Evolutionary conservation across 2,113 vertebrate species (phyloP), one percentile per base, ranked within the genome.

Genomic region (Morone saxatilis): DNA sequence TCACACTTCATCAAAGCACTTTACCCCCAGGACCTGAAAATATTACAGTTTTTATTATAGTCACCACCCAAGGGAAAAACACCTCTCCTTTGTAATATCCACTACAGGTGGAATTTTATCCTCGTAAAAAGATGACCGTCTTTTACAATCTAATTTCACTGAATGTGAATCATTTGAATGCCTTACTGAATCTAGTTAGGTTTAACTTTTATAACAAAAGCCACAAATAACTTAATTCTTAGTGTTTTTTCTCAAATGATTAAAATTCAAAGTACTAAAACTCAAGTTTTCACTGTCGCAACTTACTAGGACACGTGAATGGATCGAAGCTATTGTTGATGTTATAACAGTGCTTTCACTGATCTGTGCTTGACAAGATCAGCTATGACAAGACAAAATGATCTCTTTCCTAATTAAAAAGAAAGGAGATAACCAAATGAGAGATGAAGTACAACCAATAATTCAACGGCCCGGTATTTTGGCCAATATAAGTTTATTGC

Each of bases 1-100:
- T 93, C 92, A 83, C 92, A 92, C 86, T 88, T 91, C 91, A 92
- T 93, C 89, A 93, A 79, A 91, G 85, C 25, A 13, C 71, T 88
- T 80, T 68, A 70, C 86, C 90, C 89, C 50, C 40, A 36, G 77
- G 88, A 84, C 76, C 78, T 62, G 51, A 91, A 92, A 92, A 86
- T 88, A 87, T 89, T 88, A 87, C 70, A 80, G n/a, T 17, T 91
- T 91, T 90, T 84, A 86, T 91, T 80, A 84, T 61, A 77, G 81
- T 20, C 89, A 74, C 77, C 81, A 70, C 86, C 87, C 86, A 71
- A 51, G 38, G 6, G 17, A 56, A 31, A 47, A 47, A 59, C 50
- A 38, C 3, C 11, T n/a, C 43, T 54, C 22, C 57, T 53, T 72
- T 80, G 57, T 72, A n/a, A 84, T 85, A 79, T 60, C 25, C 53